Base-by-base conservation (phyloP, 2,113 vertebrate species). In the Rattus norvegicus region DNA sequence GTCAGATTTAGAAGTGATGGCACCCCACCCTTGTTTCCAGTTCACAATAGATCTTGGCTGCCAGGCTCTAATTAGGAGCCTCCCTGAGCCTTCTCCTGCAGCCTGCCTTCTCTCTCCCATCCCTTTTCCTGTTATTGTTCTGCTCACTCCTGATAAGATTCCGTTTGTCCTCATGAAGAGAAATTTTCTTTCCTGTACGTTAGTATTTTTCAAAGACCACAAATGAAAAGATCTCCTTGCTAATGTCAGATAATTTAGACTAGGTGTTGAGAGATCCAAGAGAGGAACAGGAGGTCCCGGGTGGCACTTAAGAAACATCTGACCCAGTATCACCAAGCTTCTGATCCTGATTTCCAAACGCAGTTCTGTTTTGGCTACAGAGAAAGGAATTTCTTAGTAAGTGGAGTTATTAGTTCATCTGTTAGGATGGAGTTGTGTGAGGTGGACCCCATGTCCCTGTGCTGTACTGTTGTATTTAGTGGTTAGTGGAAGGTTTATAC, bases 81-180 rank as follows among this genome's bases (percentile, higher is more conserved):
- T 98, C 97, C 97, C 10, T 92, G 97, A 96, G 73, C n/a, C 96
- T 92, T 59, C 79, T 97, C 97, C 65, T 70, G 69, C 56, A 17
- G 92, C 83, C 95, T 95, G 96, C 92, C 96, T 95, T 92, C 39
- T 0, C 56, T 90, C 69, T 93, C 97, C 97, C 97, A 97, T 90
- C 91, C 98, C 97, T 98, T 98, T 98, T 98, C 98, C 98, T 98
- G 98, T 97, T 97, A 98, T 98, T 98, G 98, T 98, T 96, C 97
- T 97, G 97, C 89, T 76, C 33, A 13, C 81, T 94, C 97, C 98
- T 86, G 98, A 98, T 98, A 98, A 98, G 95, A 97, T 98, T 98
- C 80, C 95, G 90, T 75, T 95, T 93, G 36, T 96, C 94, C 95
- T 91, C 79, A 79, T 39, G 47, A 85, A 95, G 97, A 98, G 93